Base-by-base conservation (phyloP, 2,797 vertebrate species). In the Sebastes miniatus region DNA sequence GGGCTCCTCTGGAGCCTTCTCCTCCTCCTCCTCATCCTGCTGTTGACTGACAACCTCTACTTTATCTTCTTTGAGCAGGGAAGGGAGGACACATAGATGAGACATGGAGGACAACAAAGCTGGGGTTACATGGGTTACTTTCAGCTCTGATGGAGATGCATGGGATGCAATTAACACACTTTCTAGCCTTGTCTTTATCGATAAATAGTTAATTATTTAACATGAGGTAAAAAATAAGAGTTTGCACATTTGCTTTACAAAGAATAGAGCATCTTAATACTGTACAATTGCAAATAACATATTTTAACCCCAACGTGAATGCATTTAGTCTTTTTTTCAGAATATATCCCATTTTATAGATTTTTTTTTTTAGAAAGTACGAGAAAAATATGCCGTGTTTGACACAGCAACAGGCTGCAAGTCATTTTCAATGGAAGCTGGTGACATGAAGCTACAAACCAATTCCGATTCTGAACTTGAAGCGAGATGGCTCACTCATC, bases 21-120 rank as follows among this genome's bases (percentile, higher is more conserved):
- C 64, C 27, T 69, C 25, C 67, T 36, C 32, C 9, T 88, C 76
- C 81, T 89, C 87, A 76, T 86, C 77, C 76, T 88, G 88, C 57
- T 86, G 86, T 47, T 88, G 87, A 87, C 89, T 90, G 80, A 90
- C 90, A 92, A 94, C 90, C 93, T 96, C 94, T 95, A 96, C 87
- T 76, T 88, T 94, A 91, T 96, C 95, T 91, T 96, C 96, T 96
- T 96, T 91, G 69, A 85, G 87, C 76, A 89, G 69, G 88, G 70
- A 76, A 52, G 90, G 94, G 73, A 69, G 70, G 80, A 89, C 78
- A 83, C 59, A 85, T 34, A 68, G 80, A 89, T 93, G 92, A 91
- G 85, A 96, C 92, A 95, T 95, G 94, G 95, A 94, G 94, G 88
- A 95, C 90, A 96, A 93, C 83, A 95, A 76, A 88, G 81, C 72